phyloP scores from a whole-genome alignment of 1,140 invertebrate genomes.

The Choristoneura fumiferana region DNA sequence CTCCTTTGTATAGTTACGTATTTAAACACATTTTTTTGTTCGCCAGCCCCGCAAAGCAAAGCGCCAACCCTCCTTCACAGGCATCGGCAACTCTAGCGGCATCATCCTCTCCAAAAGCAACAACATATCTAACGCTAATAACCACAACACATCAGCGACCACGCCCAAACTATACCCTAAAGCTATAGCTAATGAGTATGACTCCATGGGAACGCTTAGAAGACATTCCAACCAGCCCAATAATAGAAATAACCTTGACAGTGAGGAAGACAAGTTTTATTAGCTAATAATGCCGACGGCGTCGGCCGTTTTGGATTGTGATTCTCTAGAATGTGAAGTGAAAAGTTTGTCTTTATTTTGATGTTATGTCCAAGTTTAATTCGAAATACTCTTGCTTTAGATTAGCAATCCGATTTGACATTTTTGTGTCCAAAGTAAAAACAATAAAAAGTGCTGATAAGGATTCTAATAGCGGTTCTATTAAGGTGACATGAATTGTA shows the following conservation, averaged over 20 bases:
- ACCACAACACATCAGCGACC: constrained; percentile 77
- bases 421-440: too few species aligned
- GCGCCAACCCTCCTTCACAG: constrained; percentile 79
- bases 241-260: constrained; percentile 66
- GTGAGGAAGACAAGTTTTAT: constrained; percentile 76
- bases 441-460: too few species aligned
- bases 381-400: too few species aligned
- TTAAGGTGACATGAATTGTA: too few species aligned
- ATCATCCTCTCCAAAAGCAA: constrained; percentile 81
- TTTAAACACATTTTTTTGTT: constrained; percentile 24
- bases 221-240: constrained; percentile 82
- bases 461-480: too few species aligned
- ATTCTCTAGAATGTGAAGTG: too few species aligned
- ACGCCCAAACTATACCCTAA: constrained; percentile 83
- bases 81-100: constrained; percentile 76
- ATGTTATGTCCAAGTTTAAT: too few species aligned
- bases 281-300: constrained; percentile 31
- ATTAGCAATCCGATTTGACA: too few species aligned
- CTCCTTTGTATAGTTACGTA: too few species aligned
- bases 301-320: not conserved
- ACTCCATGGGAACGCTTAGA: constrained; percentile 86
- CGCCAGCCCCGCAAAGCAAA: constrained; percentile 77
- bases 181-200: constrained; percentile 85
- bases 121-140: constrained; percentile 79
- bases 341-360: too few species aligned